Conservation (phyloP, 1,140 invertebrate species). For the Diorhabda sublineata region DNA sequence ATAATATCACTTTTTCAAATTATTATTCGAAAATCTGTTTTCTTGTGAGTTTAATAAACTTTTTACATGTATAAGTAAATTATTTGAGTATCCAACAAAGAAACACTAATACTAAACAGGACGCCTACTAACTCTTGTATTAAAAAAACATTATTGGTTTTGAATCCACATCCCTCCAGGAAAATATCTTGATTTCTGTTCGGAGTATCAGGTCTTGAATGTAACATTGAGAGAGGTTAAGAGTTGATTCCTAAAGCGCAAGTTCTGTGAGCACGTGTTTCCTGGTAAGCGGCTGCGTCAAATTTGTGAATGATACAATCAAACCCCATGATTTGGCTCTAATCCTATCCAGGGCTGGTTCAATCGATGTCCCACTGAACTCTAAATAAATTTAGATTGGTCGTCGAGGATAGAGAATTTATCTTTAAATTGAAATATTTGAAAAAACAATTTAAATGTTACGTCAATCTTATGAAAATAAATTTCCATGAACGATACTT, state of each 20-base stretch:
- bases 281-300: conserved; percentile 11
- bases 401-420: too few species aligned
- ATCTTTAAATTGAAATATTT: too few species aligned
- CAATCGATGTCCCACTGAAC: not conserved
- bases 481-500: too few species aligned
- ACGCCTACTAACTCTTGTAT: not conserved
- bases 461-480: too few species aligned
- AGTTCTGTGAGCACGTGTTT: conserved; percentile 18
- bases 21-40: too few species aligned
- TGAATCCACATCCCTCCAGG: not conserved
- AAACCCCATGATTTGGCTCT: conserved; percentile 9
- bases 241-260: conserved; percentile 2
- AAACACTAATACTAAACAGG: not conserved
- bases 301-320: conserved; percentile 18
- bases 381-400: too few species aligned
- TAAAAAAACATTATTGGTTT: not conserved
- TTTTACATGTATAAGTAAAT: not conserved
- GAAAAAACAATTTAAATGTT: too few species aligned
- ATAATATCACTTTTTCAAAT: too few species aligned
- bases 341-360: conserved; percentile 14
- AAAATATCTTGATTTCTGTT: conserved; percentile 3
- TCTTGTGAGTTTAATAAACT: too few species aligned
- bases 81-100: not conserved
- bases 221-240: conserved; percentile 7
- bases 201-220: not conserved